Conservation (phyloP, 2,888 invertebrate genomes). For the Nomada flava region DNA sequence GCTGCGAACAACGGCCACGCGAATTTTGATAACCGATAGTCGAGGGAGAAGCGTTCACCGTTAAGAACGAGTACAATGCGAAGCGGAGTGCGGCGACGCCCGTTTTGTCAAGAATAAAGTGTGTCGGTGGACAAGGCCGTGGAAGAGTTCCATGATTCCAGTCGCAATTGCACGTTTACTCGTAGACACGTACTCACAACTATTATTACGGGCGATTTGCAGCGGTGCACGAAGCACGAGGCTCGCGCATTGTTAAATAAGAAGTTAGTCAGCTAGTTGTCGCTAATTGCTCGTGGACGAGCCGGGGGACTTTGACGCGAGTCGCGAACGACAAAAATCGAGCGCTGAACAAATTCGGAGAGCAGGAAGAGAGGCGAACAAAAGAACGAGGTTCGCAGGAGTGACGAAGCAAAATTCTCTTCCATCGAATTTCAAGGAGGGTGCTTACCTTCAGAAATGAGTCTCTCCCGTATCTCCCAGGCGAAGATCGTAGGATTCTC, state of each 20-base stretch:
- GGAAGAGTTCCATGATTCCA: slow-evolving; percentile 60
- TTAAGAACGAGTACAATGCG: slow-evolving; percentile 5
- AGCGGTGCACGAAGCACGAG: slow-evolving; percentile 28
- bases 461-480: slow-evolving; percentile 98
- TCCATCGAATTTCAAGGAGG: background rate
- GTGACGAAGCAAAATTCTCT: background rate
- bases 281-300: slow-evolving; percentile 5
- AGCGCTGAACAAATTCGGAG: background rate
- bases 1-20: too few relatives aligned
- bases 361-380: too few relatives aligned
- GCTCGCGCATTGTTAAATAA: slow-evolving; percentile 47
- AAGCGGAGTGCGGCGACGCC: background rate
- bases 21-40: slow-evolving; percentile 18
- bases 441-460: slow-evolving; percentile 95
- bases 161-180: slow-evolving; percentile 55
- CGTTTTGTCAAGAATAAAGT: slow-evolving; percentile 43
- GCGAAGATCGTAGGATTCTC: slow-evolving; percentile 99
- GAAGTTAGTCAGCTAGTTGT: slow-evolving; percentile 22
- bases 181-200: slow-evolving; percentile 22
- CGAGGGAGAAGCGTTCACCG: background rate
- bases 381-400: too few relatives aligned
- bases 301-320: background rate
- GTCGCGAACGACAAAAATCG: background rate
- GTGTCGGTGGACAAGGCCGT: slow-evolving; percentile 61
- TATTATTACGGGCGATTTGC: slow-evolving; percentile 60